phyloP scores from a whole-genome alignment of 2,797 vertebrate species.

The Poecile montanus region DNA sequence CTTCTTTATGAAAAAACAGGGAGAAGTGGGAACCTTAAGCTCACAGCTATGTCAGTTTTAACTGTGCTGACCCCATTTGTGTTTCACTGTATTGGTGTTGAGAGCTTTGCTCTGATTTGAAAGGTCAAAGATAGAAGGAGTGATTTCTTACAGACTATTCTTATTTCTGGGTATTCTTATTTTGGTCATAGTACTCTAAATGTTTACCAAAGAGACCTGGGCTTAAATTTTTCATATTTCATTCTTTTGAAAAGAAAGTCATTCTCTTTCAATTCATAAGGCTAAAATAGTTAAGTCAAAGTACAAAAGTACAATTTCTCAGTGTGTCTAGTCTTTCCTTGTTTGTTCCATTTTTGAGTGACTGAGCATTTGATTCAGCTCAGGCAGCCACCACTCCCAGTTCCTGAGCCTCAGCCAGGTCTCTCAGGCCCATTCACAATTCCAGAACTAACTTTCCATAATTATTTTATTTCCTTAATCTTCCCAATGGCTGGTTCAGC shows the following conservation, averaged over 20 bases:
- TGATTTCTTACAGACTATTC: background rate
- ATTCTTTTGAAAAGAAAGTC: constrained; percentile 1
- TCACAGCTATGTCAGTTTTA: constrained; percentile 3
- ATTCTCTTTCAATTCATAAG: background rate
- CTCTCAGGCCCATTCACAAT: constrained; percentile 73
- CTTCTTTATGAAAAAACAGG: constrained; percentile 40
- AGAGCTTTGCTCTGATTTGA: background rate
- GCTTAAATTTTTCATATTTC: constrained; percentile 8
- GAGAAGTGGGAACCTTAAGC: constrained; percentile 14
- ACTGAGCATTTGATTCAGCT: constrained; percentile 62
- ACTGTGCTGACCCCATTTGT: background rate
- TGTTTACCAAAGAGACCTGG: background rate
- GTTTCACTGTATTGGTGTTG: background rate
- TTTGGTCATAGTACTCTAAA: background rate
- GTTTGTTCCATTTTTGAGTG: constrained; percentile 62
- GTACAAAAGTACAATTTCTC: constrained; percentile 27
- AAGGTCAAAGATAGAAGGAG: background rate
- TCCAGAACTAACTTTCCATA: constrained; percentile 73
- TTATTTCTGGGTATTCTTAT: background rate
- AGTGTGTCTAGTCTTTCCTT: background rate
- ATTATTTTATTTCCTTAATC: constrained; percentile 79
- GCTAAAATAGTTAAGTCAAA: constrained; percentile 35
- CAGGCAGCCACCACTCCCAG: constrained; percentile 67
- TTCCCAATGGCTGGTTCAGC: constrained; percentile 70
- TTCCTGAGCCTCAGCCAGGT: constrained; percentile 67